phyloP scores from a whole-genome alignment of 2,113 vertebrate species.

The Eubucco bourcierii region DNA sequence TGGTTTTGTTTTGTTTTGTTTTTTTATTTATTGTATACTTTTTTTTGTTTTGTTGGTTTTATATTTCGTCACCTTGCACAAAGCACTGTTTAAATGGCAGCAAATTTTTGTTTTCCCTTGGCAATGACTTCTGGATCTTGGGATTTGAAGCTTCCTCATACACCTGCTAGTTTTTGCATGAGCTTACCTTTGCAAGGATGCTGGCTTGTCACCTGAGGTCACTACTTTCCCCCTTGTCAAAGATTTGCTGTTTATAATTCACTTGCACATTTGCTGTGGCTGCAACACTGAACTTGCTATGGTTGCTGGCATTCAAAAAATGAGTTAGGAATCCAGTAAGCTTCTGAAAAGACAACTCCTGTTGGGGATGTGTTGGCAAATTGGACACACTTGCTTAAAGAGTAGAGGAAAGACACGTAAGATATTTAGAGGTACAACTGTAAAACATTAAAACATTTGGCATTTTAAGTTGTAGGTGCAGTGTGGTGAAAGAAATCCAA shows the following conservation, averaged over 20 bases:
- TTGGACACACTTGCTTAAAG: neutral
- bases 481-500: neutral
- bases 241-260: slow-evolving; percentile 68
- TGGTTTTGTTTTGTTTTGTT: slow-evolving; percentile 38
- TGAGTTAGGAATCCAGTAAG: slow-evolving; percentile 60
- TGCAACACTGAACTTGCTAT: slow-evolving; percentile 69
- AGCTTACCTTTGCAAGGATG: slow-evolving; percentile 73
- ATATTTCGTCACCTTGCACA: slow-evolving; percentile 49
- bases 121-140: slow-evolving; percentile 59
- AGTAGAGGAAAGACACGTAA: neutral
- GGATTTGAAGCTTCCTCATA: slow-evolving; percentile 68
- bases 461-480: neutral
- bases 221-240: slow-evolving; percentile 67
- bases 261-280: slow-evolving; percentile 76
- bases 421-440: neutral
- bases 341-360: slow-evolving; percentile 16
- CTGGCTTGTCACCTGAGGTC: slow-evolving; percentile 60
- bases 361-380: neutral
- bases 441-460: neutral
- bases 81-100: slow-evolving; percentile 32
- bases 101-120: slow-evolving; percentile 59
- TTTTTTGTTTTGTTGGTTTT: slow-evolving; percentile 44
- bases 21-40: slow-evolving; percentile 17
- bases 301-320: slow-evolving; percentile 68
- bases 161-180: slow-evolving; percentile 77